These are phyloP conservation scores for Pelecanus crispus DNA, from an alignment of 2,113 vertebrate genomes.

Conservation along the genomic window DNA sequence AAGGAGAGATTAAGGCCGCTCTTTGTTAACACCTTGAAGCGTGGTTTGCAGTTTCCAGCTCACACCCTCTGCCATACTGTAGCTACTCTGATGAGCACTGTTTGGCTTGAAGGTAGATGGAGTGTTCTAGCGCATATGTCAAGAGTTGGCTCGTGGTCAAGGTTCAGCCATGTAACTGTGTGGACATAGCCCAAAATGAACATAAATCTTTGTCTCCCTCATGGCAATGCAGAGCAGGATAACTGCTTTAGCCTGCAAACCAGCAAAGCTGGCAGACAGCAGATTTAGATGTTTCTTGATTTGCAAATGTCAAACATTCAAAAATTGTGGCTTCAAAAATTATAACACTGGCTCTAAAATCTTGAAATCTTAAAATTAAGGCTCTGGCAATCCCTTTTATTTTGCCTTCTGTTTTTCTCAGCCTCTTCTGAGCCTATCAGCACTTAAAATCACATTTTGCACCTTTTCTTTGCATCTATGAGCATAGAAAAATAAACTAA, in stretches of 20 bases:
- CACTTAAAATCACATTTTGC: neutral
- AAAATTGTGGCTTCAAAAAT: neutral
- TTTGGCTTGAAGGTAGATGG: neutral
- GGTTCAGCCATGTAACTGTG: neutral
- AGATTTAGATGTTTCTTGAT: neutral
- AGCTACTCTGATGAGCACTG: neutral
- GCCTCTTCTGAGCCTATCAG: neutral
- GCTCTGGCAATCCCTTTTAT: neutral
- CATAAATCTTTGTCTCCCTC: neutral
- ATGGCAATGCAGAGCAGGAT: neutral
- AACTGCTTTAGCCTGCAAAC: neutral
- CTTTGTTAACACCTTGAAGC: constrained; percentile 1
- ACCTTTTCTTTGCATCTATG: neutral
- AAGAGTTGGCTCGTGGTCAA: neutral
- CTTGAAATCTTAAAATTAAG: neutral
- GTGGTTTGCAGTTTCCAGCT: neutral
- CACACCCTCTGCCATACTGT: neutral
- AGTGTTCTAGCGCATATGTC: neutral
- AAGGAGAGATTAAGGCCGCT: neutral
- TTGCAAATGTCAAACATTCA: neutral
- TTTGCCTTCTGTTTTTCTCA: neutral
- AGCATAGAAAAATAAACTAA: neutral
- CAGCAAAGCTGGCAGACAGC: neutral
- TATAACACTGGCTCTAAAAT: neutral
- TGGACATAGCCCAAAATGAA: neutral